Conservation (phyloP, 1,140 invertebrate species). For the Heliconius hermathena region DNA sequence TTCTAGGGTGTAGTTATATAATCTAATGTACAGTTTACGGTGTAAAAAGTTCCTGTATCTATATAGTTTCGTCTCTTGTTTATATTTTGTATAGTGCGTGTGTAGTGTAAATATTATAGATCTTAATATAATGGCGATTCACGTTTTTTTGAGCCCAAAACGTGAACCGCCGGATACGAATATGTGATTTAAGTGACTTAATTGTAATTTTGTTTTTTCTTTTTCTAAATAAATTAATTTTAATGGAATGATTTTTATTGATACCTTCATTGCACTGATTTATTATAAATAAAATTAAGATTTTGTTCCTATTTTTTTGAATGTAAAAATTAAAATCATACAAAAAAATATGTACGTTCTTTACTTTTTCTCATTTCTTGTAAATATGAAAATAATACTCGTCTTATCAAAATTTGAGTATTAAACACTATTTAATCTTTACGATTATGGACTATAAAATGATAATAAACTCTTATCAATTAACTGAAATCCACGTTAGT, state of each 20-base stretch:
- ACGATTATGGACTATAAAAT: neutral
- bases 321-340: neutral
- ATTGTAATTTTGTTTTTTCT: constrained; percentile 47
- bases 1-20: constrained; percentile 20
- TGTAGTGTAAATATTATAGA: constrained; percentile 56
- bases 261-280: neutral
- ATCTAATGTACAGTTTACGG: constrained; percentile 44
- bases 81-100: constrained; percentile 43
- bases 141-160: constrained; percentile 79
- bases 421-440: constrained; percentile 7
- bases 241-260: constrained; percentile 10
- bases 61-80: constrained; percentile 42
- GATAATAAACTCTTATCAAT: neutral
- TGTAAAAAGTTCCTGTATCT: constrained; percentile 68
- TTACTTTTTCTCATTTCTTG: neutral
- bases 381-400: neutral
- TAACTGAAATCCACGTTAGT: neutral
- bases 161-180: constrained; percentile 53
- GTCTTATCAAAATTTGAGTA: neutral
- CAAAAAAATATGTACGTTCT: neutral
- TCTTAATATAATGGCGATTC: constrained; percentile 55
- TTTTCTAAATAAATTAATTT: constrained; percentile 52
- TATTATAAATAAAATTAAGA: neutral
- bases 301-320: too few species aligned
- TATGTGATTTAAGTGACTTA: constrained; percentile 46